Conservation (phyloP, 1,140 invertebrate genomes). For the Leguminivora glycinivorella region DNA sequence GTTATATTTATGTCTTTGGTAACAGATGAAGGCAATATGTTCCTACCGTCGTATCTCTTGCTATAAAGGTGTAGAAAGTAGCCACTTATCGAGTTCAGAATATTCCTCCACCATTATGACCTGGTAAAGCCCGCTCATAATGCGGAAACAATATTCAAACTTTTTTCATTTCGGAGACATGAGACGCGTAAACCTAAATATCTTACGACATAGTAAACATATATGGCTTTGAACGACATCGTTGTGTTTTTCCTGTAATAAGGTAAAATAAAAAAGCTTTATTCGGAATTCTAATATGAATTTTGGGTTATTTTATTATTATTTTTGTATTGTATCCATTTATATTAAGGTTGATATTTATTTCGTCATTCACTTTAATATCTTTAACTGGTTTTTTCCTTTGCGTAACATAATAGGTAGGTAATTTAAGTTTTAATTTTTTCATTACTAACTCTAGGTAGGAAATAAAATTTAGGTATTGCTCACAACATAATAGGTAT, state of each 20-base stretch:
- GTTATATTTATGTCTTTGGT: too few relatives aligned
- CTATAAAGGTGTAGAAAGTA: not conserved
- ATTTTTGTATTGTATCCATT: not conserved
- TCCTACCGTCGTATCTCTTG: too few relatives aligned
- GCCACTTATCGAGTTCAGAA: not conserved
- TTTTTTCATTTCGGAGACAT: constrained; percentile 26
- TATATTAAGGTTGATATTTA: too few relatives aligned
- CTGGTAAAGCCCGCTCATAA: constrained; percentile 11
- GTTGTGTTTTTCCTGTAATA: not conserved
- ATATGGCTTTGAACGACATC: constrained; percentile 15
- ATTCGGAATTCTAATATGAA: not conserved
- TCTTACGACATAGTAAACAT: constrained; percentile 19
- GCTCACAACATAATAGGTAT: too few relatives aligned
- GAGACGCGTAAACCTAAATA: constrained; percentile 19
- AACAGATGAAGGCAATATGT: too few relatives aligned
- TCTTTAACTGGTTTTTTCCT: too few relatives aligned
- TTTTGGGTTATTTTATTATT: not conserved
- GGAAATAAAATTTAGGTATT: too few relatives aligned
- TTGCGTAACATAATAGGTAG: too few relatives aligned
- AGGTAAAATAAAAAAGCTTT: not conserved
- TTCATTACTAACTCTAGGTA: too few relatives aligned
- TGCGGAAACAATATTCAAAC: constrained; percentile 22
- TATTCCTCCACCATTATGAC: constrained; percentile 6
- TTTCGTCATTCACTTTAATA: too few relatives aligned
- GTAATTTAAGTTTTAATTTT: too few relatives aligned